phyloP scores from a whole-genome alignment of 2,113 vertebrate species.

The Chlamydotis undulata region DNA sequence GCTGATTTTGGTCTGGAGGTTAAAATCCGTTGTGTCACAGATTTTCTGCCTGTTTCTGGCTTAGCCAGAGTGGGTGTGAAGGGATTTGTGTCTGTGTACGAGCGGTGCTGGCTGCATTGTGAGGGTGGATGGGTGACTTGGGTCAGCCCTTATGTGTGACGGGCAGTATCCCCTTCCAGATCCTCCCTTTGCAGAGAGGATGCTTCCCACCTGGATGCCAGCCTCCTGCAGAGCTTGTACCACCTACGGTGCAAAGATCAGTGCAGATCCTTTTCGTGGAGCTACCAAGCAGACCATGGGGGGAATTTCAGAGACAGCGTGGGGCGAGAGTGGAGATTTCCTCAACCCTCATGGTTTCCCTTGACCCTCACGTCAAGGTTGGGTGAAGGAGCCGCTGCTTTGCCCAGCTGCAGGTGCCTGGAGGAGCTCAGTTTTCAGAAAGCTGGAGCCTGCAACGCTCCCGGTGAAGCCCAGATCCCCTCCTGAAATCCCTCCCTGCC shows the following conservation, averaged over 20 bases:
- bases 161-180: neutral
- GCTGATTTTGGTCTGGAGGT: neutral
- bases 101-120: rapidly evolving
- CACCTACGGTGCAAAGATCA: neutral
- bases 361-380: neutral
- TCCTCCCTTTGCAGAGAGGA: neutral
- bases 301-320: neutral
- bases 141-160: neutral
- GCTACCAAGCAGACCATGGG: neutral
- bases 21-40: neutral
- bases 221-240: neutral
- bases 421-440: neutral
- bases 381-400: neutral
- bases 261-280: neutral
- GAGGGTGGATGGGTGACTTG: neutral
- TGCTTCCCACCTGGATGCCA: neutral
- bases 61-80: constrained; percentile 17
- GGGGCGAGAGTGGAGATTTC: neutral
- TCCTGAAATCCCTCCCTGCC: neutral
- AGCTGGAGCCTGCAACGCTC: neutral
- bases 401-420: neutral
- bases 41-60: neutral
- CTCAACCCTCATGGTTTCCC: neutral
- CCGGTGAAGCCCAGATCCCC: neutral
- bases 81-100: neutral